Evolutionary conservation across 2,797 vertebrate genomes (phyloP).

Genomic region (Muscicapa comitata): DNA sequence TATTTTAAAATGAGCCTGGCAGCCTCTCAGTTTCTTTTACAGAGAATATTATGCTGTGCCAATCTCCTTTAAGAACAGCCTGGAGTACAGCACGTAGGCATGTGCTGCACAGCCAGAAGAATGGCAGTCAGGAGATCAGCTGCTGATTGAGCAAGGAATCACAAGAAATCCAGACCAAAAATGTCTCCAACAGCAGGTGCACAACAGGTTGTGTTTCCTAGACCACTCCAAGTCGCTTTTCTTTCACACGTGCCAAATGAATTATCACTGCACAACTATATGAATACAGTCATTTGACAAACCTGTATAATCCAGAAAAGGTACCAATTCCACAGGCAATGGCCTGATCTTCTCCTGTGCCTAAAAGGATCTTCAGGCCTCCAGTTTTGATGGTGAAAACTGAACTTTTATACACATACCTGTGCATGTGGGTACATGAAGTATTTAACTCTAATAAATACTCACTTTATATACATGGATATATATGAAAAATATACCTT

Average conservation of each 20-base stretch:
- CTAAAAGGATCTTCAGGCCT: neutral
- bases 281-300: neutral
- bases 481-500: neutral
- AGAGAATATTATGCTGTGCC: neutral
- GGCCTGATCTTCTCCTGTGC: neutral
- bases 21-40: neutral
- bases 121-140: neutral
- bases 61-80: neutral
- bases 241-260: neutral
- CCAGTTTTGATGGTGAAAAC: neutral
- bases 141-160: neutral
- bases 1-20: neutral
- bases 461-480: neutral
- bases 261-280: neutral
- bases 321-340: neutral
- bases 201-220: neutral
- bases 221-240: neutral
- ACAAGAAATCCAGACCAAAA: neutral
- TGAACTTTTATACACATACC: neutral
- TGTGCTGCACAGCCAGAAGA: neutral
- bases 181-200: neutral
- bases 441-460: neutral
- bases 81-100: accelerated
- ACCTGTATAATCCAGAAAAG: neutral
- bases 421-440: accelerated